These are phyloP conservation scores for Lucinisca nassula DNA, from an alignment of 2,888 invertebrate genomes.

Conservation along the genomic window DNA sequence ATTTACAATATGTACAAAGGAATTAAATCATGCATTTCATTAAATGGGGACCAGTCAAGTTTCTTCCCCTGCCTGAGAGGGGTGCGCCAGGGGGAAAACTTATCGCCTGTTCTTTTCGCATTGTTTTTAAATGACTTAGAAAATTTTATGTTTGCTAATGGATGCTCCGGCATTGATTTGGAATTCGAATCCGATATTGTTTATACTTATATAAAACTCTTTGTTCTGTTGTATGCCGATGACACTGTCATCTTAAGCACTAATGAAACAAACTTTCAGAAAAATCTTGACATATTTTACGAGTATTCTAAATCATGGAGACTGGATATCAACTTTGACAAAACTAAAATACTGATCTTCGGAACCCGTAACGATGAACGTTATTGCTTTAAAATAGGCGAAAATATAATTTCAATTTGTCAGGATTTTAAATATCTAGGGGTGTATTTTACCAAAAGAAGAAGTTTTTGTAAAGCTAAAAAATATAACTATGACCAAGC, in stretches of 20 bases:
- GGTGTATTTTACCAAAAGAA: not conserved
- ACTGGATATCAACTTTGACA: constrained; percentile 34
- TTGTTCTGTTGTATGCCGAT: constrained; percentile 45
- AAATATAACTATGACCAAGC: not conserved
- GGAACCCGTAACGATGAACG: constrained; percentile 9
- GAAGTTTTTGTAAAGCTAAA: constrained; percentile 1
- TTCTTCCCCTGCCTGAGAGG: constrained; percentile 18
- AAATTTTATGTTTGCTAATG: not conserved
- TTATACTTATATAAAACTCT: constrained; percentile 29
- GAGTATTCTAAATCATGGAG: constrained; percentile 50
- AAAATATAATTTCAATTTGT: not conserved
- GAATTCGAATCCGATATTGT: not conserved
- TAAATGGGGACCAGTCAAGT: not conserved
- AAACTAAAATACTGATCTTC: constrained; percentile 42
- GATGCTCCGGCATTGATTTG: not conserved
- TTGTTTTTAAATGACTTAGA: constrained; percentile 33
- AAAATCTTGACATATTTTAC: constrained; percentile 33
- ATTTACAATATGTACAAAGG: constrained; percentile 44
- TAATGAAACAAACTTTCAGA: constrained; percentile 20
- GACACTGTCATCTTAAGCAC: constrained; percentile 54
- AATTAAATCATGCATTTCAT: constrained; percentile 36
- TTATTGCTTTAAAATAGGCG: constrained; percentile 17
- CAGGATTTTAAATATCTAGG: constrained; percentile 6
- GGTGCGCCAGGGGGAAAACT: constrained; percentile 40
- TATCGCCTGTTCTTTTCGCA: constrained; percentile 39